Conservation (phyloP, 2,113 vertebrate species). For the Arvicanthis niloticus region DNA sequence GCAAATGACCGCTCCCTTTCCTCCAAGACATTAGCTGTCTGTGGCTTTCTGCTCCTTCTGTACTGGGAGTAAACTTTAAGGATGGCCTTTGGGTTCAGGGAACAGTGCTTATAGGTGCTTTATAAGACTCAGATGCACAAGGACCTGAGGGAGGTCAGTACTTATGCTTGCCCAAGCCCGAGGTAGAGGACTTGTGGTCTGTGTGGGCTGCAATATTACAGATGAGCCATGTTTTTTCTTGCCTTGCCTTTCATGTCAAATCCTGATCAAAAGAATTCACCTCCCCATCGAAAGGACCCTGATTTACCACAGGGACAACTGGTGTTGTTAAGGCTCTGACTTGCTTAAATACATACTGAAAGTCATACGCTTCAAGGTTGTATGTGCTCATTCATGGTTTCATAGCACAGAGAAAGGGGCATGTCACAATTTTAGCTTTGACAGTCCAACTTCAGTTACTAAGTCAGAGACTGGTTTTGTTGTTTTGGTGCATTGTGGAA, state of each 20-base stretch:
- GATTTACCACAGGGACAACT: conserved; percentile 33
- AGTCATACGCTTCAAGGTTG: background rate
- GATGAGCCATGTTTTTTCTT: conserved; percentile 24
- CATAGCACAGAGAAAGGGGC: conserved; percentile 11
- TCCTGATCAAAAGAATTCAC: background rate
- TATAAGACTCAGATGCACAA: conserved; percentile 24
- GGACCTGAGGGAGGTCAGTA: background rate
- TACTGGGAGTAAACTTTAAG: conserved; percentile 45
- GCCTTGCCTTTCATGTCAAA: conserved; percentile 5
- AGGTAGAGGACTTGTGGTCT: background rate
- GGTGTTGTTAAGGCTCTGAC: background rate
- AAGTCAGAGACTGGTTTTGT: background rate
- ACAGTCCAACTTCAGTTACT: background rate
- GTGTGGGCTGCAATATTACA: background rate
- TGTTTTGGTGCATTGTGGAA: background rate
- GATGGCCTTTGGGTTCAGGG: conserved; percentile 14
- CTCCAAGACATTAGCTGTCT: background rate
- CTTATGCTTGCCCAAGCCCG: background rate
- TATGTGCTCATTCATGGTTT: conserved; percentile 46
- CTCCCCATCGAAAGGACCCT: background rate
- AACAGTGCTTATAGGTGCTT: conserved; percentile 1
- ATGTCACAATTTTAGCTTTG: background rate
- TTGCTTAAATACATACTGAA: background rate
- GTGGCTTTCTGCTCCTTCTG: background rate
- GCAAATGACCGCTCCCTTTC: background rate